Evolutionary conservation across 2,113 vertebrate genomes (phyloP).

Genomic region (Microtus oregoni): DNA sequence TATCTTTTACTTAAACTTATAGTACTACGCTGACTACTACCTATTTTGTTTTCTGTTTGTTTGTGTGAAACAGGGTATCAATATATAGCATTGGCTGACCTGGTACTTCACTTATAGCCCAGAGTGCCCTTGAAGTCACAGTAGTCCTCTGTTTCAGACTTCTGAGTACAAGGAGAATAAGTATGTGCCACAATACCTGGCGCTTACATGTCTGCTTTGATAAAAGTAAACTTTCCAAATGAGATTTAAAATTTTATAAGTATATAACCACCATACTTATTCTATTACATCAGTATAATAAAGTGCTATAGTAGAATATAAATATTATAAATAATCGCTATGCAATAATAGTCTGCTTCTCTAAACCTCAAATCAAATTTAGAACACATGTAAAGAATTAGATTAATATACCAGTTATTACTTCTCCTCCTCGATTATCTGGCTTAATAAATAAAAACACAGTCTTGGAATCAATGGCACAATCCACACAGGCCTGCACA

Average conservation of each 20-base stretch:
- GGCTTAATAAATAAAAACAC: slow-evolving; percentile 94
- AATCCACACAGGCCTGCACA: slow-evolving; percentile 96
- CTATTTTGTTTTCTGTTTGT: neutral
- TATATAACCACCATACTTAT: slow-evolving; percentile 23
- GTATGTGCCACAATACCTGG: neutral
- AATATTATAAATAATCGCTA: slow-evolving; percentile 19
- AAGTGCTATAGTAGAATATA: slow-evolving; percentile 26
- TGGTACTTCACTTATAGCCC: neutral
- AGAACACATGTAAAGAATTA: slow-evolving; percentile 66
- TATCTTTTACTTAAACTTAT: slow-evolving; percentile 34
- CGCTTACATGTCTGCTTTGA: slow-evolving; percentile 9
- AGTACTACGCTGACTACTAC: neutral
- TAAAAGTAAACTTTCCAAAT: slow-evolving; percentile 61
- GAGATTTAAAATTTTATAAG: slow-evolving; percentile 38
- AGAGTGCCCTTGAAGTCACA: neutral
- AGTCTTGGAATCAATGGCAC: slow-evolving; percentile 92
- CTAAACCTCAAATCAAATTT: slow-evolving; percentile 45
- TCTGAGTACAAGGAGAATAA: neutral
- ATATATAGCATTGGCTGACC: neutral
- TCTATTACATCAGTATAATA: slow-evolving; percentile 22
- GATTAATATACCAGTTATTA: slow-evolving; percentile 91
- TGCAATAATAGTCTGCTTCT: slow-evolving; percentile 31
- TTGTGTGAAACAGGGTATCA: neutral
- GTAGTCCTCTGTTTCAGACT: neutral
- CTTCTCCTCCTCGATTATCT: slow-evolving; percentile 94